Base-by-base conservation (phyloP, 2,113 vertebrate genomes). In the Leucopsar rothschildi region DNA sequence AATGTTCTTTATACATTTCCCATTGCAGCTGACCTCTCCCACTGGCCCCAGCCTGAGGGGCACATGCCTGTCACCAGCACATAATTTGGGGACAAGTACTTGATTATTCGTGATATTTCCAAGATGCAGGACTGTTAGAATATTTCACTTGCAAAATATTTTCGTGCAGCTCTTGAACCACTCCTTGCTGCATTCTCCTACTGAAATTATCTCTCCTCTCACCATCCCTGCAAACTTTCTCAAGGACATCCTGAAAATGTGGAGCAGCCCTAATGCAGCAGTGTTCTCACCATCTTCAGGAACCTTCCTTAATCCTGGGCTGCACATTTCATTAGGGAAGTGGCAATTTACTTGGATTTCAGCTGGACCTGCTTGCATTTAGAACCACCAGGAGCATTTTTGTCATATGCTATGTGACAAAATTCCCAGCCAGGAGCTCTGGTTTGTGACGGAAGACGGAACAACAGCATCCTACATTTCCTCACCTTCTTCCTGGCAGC, bases 381-480 rank as follows among this genome's bases (percentile, higher is more conserved):
- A 31, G 44, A 71, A 42, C 37, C 4, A 12, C 40, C 5, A 27
- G 57, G 9, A 55, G 28, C 18, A 2, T 5, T 25, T 10, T 13
- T 22, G 28, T 24, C 37, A 0, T 21, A 31, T 68, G 47, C 42
- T 28, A 2, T 0, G 0, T 4, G 22, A 52, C 3, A 7, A 29
- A 76, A 65, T 28, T 42, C 37, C 79, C 45, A 27, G 37, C 28
- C 44, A 31, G 72, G 23, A 73, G 6, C 27, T 55, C 27, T 15
- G 0, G 0, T 9, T 72, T 10, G 20, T 8, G 19, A 35, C 5
- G 3, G 20, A 61, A 42, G 22, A 25, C 3, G 1, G 3, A n/a
- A 23, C 29, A n/a, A 4, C 61, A 63, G 33, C 47, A 81, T n/a
- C 44, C 47, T 17, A 6, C 7, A 2, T 7, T 12, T 39, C 37